Conservation (phyloP, 1,140 invertebrate species). For the Polyergus mexicanus region DNA sequence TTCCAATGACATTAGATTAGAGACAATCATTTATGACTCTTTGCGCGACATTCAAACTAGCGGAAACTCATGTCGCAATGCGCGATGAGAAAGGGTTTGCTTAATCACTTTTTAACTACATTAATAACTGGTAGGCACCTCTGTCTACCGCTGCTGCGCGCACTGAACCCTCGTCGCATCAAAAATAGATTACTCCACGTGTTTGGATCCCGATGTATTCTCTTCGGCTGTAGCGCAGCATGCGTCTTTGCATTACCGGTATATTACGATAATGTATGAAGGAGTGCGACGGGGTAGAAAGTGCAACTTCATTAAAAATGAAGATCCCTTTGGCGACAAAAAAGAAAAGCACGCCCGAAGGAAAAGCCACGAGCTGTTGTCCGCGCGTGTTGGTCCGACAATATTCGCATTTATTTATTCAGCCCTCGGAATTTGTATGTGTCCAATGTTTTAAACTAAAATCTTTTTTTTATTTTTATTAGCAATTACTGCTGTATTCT, state of each 20-base stretch:
- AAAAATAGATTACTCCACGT: slow-evolving; percentile 73
- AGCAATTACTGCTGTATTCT: too few relatives aligned
- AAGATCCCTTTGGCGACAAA: slow-evolving; percentile 26
- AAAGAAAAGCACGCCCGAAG: slow-evolving; percentile 21
- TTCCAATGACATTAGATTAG: slow-evolving; percentile 36
- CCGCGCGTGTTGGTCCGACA: slow-evolving; percentile 26
- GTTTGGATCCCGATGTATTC: slow-evolving; percentile 67
- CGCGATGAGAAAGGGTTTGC: slow-evolving; percentile 68
- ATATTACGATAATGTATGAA: slow-evolving; percentile 57
- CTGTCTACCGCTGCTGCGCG: slow-evolving; percentile 6
- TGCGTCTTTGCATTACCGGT: slow-evolving; percentile 58
- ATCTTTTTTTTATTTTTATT: neutral
- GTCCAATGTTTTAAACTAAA: neutral
- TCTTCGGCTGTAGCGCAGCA: slow-evolving; percentile 45
- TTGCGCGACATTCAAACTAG: slow-evolving; percentile 54
- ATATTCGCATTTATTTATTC: slow-evolving; percentile 53
- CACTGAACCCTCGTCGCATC: slow-evolving; percentile 66
- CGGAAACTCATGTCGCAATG: slow-evolving; percentile 56
- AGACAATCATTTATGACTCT: slow-evolving; percentile 62
- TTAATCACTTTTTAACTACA: slow-evolving; percentile 78
- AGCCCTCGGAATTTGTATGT: slow-evolving; percentile 44
- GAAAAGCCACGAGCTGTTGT: slow-evolving; percentile 48
- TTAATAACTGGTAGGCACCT: slow-evolving; percentile 69
- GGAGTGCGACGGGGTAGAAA: slow-evolving; percentile 34
- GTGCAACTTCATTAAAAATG: slow-evolving; percentile 62